A percentile compares a stretch with the other conserved stretches of the same genome.
Conservation (phyloP, 2,113 vertebrate species). For the Picathartes gymnocephalus region DNA sequence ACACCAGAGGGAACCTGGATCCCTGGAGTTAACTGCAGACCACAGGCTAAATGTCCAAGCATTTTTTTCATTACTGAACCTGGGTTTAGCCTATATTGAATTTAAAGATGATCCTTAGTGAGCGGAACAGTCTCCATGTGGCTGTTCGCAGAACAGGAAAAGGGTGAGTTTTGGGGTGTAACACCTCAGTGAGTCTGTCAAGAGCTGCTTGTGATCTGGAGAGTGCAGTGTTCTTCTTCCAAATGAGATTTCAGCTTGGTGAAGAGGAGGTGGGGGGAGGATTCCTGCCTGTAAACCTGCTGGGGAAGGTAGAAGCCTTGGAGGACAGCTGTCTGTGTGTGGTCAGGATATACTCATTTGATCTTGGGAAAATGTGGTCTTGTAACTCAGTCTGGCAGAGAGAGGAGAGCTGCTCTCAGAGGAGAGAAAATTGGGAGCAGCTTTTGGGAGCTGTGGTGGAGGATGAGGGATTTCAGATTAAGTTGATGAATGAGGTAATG, state of each 20-base stretch:
- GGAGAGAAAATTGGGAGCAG: background rate
- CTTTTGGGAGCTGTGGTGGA: background rate
- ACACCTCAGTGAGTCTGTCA: background rate
- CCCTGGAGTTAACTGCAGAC: background rate
- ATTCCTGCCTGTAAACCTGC: background rate
- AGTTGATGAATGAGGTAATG: conserved; percentile 42
- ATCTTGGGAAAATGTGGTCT: background rate
- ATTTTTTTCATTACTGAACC: background rate
- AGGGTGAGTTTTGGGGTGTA: background rate
- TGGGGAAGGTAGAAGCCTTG: background rate
- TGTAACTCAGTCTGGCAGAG: background rate
- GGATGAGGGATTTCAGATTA: conserved; percentile 39
- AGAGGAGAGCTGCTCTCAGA: background rate
- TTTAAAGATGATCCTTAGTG: background rate
- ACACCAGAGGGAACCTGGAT: background rate
- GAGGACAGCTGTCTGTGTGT: background rate
- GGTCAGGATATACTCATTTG: background rate
- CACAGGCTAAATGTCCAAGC: background rate
- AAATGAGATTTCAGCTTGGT: background rate
- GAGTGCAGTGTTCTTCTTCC: background rate
- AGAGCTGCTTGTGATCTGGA: background rate
- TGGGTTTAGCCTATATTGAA: background rate
- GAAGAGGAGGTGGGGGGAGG: background rate
- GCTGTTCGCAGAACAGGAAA: background rate
- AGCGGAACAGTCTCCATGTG: background rate